phyloP scores from a whole-genome alignment of 2,113 vertebrate species.

The Sinocyclocheilus rhinocerous region DNA sequence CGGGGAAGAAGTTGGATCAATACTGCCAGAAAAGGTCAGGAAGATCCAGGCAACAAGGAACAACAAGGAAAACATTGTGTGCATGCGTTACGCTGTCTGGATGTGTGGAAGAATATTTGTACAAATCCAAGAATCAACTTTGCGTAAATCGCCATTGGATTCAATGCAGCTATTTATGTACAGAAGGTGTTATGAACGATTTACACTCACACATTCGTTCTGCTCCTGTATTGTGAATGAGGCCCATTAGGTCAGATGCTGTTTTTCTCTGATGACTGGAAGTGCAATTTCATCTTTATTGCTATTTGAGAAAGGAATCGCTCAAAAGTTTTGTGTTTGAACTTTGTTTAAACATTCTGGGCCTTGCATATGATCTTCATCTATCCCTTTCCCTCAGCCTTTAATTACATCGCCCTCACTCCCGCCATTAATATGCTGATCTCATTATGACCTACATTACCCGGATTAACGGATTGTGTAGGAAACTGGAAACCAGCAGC shows the following conservation, averaged over 20 bases:
- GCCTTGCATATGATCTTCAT: not conserved
- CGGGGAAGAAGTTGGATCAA: conserved; percentile 77
- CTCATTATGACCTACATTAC: conserved; percentile 74
- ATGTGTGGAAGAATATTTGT: conserved; percentile 14
- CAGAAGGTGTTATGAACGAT: not conserved
- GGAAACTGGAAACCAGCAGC: conserved; percentile 84
- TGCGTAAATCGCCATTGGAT: not conserved
- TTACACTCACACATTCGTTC: not conserved
- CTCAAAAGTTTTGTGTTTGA: conserved; percentile 7
- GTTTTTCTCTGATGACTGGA: not conserved
- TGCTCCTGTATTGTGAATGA: not conserved
- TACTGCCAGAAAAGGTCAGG: conserved; percentile 77
- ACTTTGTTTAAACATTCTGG: conserved; percentile 9
- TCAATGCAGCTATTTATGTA: not conserved
- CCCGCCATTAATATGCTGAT: conserved; percentile 74
- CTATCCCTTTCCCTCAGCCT: conserved; percentile 7
- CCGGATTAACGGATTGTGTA: conserved; percentile 62
- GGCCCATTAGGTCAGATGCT: not conserved
- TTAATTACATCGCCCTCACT: conserved; percentile 43
- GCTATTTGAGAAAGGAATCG: conserved; percentile 12
- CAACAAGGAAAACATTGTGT: conserved; percentile 31
- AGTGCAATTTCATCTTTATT: not conserved
- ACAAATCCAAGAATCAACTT: not conserved
- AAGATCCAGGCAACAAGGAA: conserved; percentile 62
- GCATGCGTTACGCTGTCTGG: conserved; percentile 20